These are phyloP conservation scores for Istiophorus platypterus DNA, from an alignment of 2,113 vertebrate genomes.

Conservation along the genomic window DNA sequence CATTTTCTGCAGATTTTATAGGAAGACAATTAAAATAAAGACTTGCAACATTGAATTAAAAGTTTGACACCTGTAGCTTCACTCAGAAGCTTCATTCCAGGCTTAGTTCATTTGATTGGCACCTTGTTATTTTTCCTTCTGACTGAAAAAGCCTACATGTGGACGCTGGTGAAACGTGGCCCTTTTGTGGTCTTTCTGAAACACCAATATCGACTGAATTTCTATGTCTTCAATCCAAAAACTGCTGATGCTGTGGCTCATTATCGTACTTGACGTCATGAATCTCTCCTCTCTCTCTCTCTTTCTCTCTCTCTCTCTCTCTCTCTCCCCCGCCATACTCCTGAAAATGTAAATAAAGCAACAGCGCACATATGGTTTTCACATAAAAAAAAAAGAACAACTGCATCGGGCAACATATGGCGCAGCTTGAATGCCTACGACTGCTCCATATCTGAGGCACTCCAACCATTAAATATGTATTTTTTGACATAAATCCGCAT, in stretches of 20 bases:
- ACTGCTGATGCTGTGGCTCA: conserved; percentile 42
- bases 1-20: background rate
- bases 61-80: conserved; percentile 10
- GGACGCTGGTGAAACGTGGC: conserved; percentile 19
- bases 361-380: conserved; percentile 91
- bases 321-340: conserved; percentile 53
- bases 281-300: conserved; percentile 27
- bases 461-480: conserved; percentile 19
- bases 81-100: background rate
- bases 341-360: conserved; percentile 92
- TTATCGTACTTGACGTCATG: conserved; percentile 83
- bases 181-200: conserved; percentile 14
- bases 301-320: conserved; percentile 37
- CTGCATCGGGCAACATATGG: conserved; percentile 56
- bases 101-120: background rate
- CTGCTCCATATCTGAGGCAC: conserved; percentile 37
- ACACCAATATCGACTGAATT: conserved; percentile 26
- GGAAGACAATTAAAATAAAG: background rate
- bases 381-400: too few species aligned
- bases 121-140: background rate
- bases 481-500: background rate
- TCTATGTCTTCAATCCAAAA: conserved; percentile 12
- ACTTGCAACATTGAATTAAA: background rate
- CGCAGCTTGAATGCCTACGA: conserved; percentile 62
- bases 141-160: conserved; percentile 7